These are phyloP conservation scores for Limnodromus scolopaceus DNA, from an alignment of 2,797 vertebrate species.

Conservation along the genomic window DNA sequence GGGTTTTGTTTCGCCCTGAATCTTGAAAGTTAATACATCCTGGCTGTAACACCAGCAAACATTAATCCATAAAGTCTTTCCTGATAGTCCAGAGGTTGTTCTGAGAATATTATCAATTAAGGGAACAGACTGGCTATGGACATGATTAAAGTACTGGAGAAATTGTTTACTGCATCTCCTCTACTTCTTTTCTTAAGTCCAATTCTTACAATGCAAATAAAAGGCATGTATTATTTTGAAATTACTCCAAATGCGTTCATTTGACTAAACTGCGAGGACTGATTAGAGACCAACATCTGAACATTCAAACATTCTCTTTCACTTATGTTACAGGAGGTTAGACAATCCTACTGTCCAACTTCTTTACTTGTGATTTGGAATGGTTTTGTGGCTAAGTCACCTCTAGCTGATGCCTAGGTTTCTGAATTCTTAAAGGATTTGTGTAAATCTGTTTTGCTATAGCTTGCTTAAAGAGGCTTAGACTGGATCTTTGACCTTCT, in stretches of 20 bases:
- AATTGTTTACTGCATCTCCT: neutral
- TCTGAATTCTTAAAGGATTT: conserved; percentile 65
- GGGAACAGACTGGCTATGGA: neutral
- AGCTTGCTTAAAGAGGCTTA: conserved; percentile 54
- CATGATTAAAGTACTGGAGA: neutral
- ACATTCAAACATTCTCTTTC: neutral
- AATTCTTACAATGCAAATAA: neutral
- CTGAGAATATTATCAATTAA: neutral
- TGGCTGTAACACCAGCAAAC: neutral
- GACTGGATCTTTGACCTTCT: conserved; percentile 37
- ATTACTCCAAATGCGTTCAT: neutral
- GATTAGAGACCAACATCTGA: neutral
- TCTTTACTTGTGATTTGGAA: conserved; percentile 30
- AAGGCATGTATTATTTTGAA: neutral
- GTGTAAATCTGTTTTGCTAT: conserved; percentile 56
- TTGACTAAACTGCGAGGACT: neutral
- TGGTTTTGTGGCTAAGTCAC: conserved; percentile 18
- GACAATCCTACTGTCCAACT: neutral
- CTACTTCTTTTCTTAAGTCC: neutral
- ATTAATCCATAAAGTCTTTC: neutral
- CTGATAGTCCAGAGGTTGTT: neutral
- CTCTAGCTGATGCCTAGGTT: conserved; percentile 32
- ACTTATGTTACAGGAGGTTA: neutral
- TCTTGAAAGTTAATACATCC: neutral
- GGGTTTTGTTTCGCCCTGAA: neutral